Evolutionary conservation across 2,888 invertebrate species (phyloP).

Genomic region (Urechis unicinctus): DNA sequence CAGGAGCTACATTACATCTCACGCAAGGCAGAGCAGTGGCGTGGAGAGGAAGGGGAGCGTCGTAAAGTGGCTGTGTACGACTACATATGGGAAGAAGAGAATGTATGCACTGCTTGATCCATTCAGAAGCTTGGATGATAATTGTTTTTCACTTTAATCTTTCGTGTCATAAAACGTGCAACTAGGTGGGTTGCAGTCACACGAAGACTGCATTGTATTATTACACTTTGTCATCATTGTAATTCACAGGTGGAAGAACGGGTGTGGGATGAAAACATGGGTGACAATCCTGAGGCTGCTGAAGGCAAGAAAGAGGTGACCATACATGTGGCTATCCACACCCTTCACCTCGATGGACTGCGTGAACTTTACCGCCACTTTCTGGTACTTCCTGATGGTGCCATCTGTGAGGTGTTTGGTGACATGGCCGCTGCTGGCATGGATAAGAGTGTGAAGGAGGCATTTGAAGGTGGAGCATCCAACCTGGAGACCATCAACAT

Average conservation of each 20-base stretch:
- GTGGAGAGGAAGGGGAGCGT: constrained; percentile 46
- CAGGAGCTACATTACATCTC: constrained; percentile 40
- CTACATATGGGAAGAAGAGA: constrained; percentile 47
- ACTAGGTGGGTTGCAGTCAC: neutral
- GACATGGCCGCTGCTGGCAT: constrained; percentile 42
- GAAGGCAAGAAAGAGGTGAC: constrained; percentile 33
- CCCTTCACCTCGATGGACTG: constrained; percentile 44
- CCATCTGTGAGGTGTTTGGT: constrained; percentile 47
- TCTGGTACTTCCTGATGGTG: constrained; percentile 44
- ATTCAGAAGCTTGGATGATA: neutral
- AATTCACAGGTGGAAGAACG: constrained; percentile 33
- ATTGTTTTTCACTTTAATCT: neutral
- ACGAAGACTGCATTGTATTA: neutral
- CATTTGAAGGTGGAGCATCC: constrained; percentile 31
- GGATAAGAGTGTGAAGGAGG: constrained; percentile 41
- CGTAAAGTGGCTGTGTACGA: constrained; percentile 43
- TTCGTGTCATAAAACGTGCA: neutral
- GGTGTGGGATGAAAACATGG: constrained; percentile 35
- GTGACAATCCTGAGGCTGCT: constrained; percentile 21
- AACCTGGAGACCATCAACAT: constrained; percentile 38
- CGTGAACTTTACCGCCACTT: constrained; percentile 44
- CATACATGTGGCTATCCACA: constrained; percentile 45
- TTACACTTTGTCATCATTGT: neutral
- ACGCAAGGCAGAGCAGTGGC: constrained; percentile 41
- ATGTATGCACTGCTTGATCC: constrained; percentile 24